Percentiles rank a stretch among this genome's conserved stretches.
Conservation (phyloP, 2,113 vertebrate species). For the Lagopus muta region DNA sequence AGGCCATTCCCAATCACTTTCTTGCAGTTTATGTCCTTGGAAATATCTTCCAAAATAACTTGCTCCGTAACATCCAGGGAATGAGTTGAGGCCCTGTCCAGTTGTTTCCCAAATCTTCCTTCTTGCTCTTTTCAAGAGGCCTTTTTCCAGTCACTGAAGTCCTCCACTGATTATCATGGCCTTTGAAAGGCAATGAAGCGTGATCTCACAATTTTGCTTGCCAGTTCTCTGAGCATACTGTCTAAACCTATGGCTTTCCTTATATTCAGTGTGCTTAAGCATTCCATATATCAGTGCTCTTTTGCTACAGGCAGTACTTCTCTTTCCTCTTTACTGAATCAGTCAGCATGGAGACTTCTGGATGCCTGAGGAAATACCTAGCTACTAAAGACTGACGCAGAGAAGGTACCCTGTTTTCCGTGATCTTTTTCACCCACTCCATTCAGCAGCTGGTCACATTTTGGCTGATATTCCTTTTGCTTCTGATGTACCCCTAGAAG, state of each 20-base stretch:
- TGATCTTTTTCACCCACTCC: not conserved
- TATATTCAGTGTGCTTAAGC: not conserved
- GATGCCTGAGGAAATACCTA: not conserved
- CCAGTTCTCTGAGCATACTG: not conserved
- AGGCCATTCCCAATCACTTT: too few relatives aligned
- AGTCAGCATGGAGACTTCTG: not conserved
- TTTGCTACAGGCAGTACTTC: not conserved
- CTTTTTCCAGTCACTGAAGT: not conserved
- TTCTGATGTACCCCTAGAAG: not conserved
- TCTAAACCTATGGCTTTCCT: not conserved
- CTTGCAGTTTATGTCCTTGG: too few relatives aligned
- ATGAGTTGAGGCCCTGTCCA: not conserved
- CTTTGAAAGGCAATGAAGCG: not conserved
- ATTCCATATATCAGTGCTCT: not conserved
- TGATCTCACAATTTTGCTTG: not conserved
- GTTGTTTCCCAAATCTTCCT: too few relatives aligned
- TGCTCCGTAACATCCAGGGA: not conserved
- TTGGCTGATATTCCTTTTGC: not conserved
- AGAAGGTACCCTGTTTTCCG: not conserved
- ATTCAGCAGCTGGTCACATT: not conserved
- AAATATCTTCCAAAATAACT: not conserved
- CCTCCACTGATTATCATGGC: not conserved
- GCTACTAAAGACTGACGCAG: not conserved
- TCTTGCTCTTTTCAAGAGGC: too few relatives aligned
- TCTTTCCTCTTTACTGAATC: not conserved